phyloP scores from a whole-genome alignment of 2,113 vertebrate species.

The Anser brachyrhynchus region DNA sequence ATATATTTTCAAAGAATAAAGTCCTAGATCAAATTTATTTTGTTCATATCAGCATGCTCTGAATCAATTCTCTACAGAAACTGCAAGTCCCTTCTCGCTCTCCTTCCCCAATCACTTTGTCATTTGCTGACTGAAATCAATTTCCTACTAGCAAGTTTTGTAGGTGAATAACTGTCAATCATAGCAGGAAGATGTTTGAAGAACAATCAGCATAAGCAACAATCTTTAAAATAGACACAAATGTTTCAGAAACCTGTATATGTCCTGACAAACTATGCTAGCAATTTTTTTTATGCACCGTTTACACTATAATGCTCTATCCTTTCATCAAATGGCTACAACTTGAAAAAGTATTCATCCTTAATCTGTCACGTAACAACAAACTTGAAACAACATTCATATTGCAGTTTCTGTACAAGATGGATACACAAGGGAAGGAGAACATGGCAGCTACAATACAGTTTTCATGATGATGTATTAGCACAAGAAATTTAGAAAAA shows the following conservation, averaged over 20 bases:
- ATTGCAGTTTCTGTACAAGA: neutral
- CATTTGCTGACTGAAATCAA: neutral
- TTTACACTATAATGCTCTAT: neutral
- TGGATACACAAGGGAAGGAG: neutral
- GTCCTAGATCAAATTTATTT: neutral
- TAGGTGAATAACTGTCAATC: neutral
- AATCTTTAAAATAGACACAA: neutral
- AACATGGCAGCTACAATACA: neutral
- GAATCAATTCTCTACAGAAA: neutral
- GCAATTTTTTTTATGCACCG: neutral
- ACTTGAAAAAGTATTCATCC: neutral
- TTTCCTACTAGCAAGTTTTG: neutral
- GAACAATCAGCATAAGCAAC: neutral
- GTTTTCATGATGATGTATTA: neutral
- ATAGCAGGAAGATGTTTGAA: neutral
- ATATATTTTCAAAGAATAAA: neutral
- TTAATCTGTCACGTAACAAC: neutral
- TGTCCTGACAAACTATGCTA: neutral
- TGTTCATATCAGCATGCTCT: neutral
- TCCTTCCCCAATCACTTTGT: neutral
- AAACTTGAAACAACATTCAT: neutral
- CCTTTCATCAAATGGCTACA: neutral
- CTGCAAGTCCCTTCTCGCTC: neutral
- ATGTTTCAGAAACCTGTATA: neutral
- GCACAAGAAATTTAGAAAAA: neutral